phyloP scores from a whole-genome alignment of 2,113 vertebrate genomes.

The Columba livia region DNA sequence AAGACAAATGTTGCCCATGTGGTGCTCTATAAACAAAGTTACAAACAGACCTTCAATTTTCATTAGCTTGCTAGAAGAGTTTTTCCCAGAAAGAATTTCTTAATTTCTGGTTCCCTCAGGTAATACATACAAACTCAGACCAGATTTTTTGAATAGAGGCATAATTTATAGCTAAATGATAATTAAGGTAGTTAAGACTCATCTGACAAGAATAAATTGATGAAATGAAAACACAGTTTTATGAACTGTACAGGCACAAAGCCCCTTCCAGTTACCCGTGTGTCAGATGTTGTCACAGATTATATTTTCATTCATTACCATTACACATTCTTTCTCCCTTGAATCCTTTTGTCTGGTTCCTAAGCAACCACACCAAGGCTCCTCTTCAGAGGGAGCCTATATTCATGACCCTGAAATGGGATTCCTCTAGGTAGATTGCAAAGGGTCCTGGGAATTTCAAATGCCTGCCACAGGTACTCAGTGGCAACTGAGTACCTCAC shows the following conservation, averaged over 20 bases:
- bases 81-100: not conserved
- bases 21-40: not conserved
- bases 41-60: not conserved
- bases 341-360: constrained; percentile 69
- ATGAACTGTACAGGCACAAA: constrained; percentile 41
- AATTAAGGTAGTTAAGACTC: constrained; percentile 11
- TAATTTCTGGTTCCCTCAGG: not conserved
- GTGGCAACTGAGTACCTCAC: not conserved
- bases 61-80: not conserved
- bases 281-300: constrained; percentile 60
- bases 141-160: not conserved
- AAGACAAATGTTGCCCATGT: not conserved
- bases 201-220: constrained; percentile 14
- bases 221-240: constrained; percentile 48
- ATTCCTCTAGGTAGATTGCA: constrained; percentile 20
- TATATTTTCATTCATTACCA: constrained; percentile 69
- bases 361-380: constrained; percentile 69
- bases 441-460: constrained; percentile 17
- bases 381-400: constrained; percentile 24
- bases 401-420: constrained; percentile 16
- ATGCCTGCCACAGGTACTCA: not conserved
- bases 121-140: not conserved
- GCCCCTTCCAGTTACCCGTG: constrained; percentile 21
- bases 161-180: constrained; percentile 9
- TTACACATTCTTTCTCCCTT: constrained; percentile 49